phyloP scores from a whole-genome alignment of 1,140 invertebrate genomes.

The Pachypsylla venusta region DNA sequence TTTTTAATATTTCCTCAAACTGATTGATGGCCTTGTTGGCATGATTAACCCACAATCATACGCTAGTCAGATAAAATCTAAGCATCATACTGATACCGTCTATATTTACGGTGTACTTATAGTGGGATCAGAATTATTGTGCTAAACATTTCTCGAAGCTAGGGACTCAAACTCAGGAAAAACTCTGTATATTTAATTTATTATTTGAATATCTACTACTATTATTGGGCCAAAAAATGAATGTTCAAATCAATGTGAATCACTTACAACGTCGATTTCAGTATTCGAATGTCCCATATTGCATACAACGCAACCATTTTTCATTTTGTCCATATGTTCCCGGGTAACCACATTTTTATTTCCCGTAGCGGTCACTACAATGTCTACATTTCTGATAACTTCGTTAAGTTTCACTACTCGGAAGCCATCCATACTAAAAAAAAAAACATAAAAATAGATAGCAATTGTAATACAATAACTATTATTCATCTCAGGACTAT shows the following conservation, averaged over 20 bases:
- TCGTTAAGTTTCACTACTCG: slow-evolving; percentile 88
- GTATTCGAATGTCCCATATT: slow-evolving; percentile 99
- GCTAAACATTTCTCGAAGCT: not conserved
- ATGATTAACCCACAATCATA: too few relatives aligned
- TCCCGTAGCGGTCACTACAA: slow-evolving; percentile 89
- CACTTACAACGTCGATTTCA: slow-evolving; percentile 86
- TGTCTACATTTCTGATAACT: slow-evolving; percentile 84
- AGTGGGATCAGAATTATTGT: not conserved
- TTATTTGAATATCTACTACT: not conserved
- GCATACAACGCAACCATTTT: slow-evolving; percentile 90
- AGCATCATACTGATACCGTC: not conserved
- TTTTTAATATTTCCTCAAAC: too few relatives aligned
- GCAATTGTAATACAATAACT: too few relatives aligned
- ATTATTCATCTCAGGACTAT: too few relatives aligned
- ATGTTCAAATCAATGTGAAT: slow-evolving; percentile 14
- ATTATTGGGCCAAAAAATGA: not conserved
- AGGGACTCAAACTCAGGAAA: not conserved
- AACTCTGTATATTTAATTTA: not conserved
- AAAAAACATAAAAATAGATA: too few relatives aligned
- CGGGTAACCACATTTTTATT: slow-evolving; percentile 93
- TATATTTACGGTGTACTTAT: not conserved
- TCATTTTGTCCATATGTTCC: slow-evolving; percentile 94
- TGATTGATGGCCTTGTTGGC: too few relatives aligned
- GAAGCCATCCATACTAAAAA: slow-evolving; percentile 87
- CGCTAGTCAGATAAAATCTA: too few relatives aligned